Percentiles rank a stretch among this genome's conserved stretches.
Conservation (phyloP, 53 echinoderm and acorn worm genomes). For the Echinarachnius parma region DNA sequence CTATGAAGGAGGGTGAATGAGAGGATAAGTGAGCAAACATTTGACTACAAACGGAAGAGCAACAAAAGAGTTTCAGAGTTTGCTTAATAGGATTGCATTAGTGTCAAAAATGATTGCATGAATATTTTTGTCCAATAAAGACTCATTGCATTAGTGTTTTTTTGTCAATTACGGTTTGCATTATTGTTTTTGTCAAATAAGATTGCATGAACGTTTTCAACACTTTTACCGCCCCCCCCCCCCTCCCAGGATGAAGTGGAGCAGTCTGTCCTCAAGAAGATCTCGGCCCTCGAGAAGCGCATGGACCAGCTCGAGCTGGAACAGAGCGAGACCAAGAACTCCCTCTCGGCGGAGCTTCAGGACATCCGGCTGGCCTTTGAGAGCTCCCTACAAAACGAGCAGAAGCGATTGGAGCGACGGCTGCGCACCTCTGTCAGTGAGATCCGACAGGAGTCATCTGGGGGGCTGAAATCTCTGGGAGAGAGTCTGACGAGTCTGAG, state of each 20-base stretch:
- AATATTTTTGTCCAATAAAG: too few species aligned
- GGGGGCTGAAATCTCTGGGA: slow-evolving; percentile 26
- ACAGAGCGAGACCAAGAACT: slow-evolving; percentile 12
- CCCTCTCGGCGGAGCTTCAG: background rate
- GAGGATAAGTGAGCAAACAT: too few species aligned
- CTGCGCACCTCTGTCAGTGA: slow-evolving; percentile 25
- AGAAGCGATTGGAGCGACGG: slow-evolving; percentile 28
- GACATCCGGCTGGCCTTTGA: slow-evolving; percentile 17
- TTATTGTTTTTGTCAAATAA: too few species aligned
- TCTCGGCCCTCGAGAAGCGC: slow-evolving; percentile 12
- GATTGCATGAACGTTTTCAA: too few species aligned
- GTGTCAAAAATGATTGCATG: too few species aligned
- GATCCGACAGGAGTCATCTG: slow-evolving; percentile 19
- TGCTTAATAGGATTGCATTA: too few species aligned
- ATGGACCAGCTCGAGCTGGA: slow-evolving; percentile 25
- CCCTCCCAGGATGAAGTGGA: slow-evolving; percentile 29
- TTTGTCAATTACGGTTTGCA: too few species aligned
- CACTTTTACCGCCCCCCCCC: too few species aligned
- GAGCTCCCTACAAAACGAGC: slow-evolving; percentile 23
- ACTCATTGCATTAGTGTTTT: too few species aligned
- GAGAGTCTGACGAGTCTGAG: slow-evolving; percentile 49
- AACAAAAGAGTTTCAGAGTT: too few species aligned
- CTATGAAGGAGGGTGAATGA: too few species aligned
- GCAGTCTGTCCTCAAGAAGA: slow-evolving; percentile 9
- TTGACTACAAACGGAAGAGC: too few species aligned